Conservation (phyloP, 2,113 vertebrate genomes). For the Xenus cinereus region DNA sequence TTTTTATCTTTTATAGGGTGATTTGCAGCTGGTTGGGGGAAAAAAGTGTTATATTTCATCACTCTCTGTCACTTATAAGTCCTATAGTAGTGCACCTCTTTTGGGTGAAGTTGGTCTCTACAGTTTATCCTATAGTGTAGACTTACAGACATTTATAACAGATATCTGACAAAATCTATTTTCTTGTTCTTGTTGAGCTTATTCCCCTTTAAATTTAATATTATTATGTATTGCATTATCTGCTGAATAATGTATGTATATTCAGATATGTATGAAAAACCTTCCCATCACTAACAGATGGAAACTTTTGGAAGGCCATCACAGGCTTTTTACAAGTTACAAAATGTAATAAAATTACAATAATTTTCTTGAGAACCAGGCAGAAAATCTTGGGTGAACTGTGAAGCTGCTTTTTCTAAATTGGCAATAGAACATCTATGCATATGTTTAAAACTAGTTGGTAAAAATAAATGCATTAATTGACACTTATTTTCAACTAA, state of each 20-base stretch:
- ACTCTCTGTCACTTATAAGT: neutral
- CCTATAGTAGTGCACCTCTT: neutral
- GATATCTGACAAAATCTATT: neutral
- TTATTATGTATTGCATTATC: neutral
- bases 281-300: neutral
- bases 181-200: neutral
- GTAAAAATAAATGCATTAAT: neutral
- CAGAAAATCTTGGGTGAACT: neutral
- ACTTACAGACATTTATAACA: neutral
- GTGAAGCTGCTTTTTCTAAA: neutral
- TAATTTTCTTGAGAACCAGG: neutral
- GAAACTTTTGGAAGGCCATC: neutral
- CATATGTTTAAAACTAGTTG: neutral
- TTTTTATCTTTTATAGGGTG: neutral
- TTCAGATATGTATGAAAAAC: neutral
- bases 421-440: neutral
- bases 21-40: neutral
- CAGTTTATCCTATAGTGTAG: neutral
- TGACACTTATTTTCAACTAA: neutral
- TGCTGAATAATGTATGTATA: neutral
- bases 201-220: neutral
- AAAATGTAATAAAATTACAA: neutral
- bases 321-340: neutral
- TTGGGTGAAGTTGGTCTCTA: neutral
- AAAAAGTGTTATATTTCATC: neutral